Evolutionary conservation across 2,888 invertebrate species (phyloP).

Genomic region (Biston betularia): DNA sequence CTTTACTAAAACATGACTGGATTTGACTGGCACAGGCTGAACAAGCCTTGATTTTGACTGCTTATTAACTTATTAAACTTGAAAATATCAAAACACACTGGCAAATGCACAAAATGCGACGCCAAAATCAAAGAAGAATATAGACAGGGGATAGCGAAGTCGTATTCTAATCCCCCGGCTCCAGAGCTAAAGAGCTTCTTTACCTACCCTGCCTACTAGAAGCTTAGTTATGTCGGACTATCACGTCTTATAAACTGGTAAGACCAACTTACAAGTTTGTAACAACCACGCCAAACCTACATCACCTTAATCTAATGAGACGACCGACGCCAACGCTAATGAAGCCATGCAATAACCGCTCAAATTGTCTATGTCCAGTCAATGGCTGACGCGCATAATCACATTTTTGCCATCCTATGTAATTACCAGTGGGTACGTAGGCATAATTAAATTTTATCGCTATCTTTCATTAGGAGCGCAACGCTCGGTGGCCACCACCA

Average conservation of each 20-base stretch:
- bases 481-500: constrained; percentile 62
- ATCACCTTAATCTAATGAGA: constrained; percentile 35
- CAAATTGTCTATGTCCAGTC: constrained; percentile 69
- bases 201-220: no score
- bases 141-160: no score
- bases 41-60: no score
- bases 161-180: no score
- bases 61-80: no score
- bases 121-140: no score
- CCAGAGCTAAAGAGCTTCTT: no score
- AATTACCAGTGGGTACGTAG: constrained; percentile 63
- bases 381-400: constrained; percentile 59
- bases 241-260: no score
- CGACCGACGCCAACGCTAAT: constrained; percentile 37
- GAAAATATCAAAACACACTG: no score
- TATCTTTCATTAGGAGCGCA: constrained; percentile 73
- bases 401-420: constrained; percentile 53
- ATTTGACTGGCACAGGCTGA: no score
- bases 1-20: no score
- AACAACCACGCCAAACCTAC: constrained; percentile 39
- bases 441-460: constrained; percentile 77
- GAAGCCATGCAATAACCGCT: constrained; percentile 53
- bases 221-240: background rate
- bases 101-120: no score
- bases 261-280: constrained; percentile 13